A percentile compares a stretch with the other conserved stretches of the same genome.
These are phyloP conservation scores for Lucilia sericata DNA, from an alignment of 1,140 invertebrate species.

Conservation along the genomic window DNA sequence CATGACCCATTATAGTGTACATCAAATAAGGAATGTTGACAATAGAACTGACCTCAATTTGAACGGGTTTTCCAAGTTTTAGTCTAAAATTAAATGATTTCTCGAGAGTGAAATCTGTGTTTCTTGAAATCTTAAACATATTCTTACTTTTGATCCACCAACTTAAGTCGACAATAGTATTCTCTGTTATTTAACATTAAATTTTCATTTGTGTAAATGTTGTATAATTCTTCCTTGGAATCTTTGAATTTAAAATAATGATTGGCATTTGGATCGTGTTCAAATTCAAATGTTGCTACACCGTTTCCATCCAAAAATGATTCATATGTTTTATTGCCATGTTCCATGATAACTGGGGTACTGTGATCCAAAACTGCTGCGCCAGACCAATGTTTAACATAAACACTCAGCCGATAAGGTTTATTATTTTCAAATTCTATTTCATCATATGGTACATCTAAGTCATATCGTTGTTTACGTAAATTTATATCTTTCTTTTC, in stretches of 20 bases:
- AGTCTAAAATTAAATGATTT: not conserved
- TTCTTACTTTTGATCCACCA: not conserved
- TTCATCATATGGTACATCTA: slow-evolving; percentile 84
- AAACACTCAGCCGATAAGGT: slow-evolving; percentile 81
- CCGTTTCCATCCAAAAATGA: slow-evolving; percentile 72
- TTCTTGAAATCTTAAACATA: not conserved
- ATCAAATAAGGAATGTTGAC: not conserved
- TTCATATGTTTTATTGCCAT: slow-evolving; percentile 45
- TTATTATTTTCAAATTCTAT: slow-evolving; percentile 90
- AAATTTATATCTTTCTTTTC: slow-evolving; percentile 78
- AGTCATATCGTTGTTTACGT: slow-evolving; percentile 84
- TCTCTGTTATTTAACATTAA: not conserved
- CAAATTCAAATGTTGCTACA: slow-evolving; percentile 76
- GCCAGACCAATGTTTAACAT: slow-evolving; percentile 71
- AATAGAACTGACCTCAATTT: not conserved
- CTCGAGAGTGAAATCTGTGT: too few relatives aligned
- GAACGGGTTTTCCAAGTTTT: not conserved
- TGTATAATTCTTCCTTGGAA: slow-evolving; percentile 42
- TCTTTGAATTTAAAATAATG: slow-evolving; percentile 47
- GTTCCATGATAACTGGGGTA: not conserved
- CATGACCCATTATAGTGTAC: not conserved
- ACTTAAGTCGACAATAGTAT: not conserved
- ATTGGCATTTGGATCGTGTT: slow-evolving; percentile 51
- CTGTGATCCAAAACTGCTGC: slow-evolving; percentile 73
- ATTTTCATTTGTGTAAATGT: not conserved